phyloP scores from a whole-genome alignment of 2,797 vertebrate genomes.

The Gobionotothen gibberifrons region DNA sequence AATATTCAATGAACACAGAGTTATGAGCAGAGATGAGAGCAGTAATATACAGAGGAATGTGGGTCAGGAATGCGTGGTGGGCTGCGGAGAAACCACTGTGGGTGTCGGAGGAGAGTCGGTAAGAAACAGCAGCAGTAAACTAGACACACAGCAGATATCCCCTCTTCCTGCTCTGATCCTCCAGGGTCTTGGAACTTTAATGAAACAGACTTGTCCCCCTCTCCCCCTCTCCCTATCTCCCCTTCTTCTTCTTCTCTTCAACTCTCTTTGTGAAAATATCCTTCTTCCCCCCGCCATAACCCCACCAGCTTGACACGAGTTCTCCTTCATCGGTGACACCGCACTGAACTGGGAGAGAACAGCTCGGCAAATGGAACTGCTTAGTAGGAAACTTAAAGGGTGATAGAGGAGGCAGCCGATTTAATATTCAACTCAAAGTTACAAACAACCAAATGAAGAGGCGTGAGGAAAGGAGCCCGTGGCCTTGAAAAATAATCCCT shows the following conservation, averaged over 20 bases:
- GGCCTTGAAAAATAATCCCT: constrained; percentile 46
- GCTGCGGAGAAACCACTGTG: constrained; percentile 52
- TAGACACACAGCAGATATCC: constrained; percentile 31
- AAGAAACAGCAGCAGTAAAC: constrained; percentile 37
- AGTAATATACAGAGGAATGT: constrained; percentile 61
- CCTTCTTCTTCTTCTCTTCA: constrained; percentile 32
- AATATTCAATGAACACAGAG: constrained; percentile 52
- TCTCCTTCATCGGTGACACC: constrained; percentile 33
- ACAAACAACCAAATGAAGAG: constrained; percentile 33
- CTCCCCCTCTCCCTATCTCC: not conserved
- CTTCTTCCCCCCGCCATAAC: not conserved
- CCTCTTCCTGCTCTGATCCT: constrained; percentile 48
- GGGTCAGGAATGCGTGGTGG: constrained; percentile 64
- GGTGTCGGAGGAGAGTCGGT: constrained; percentile 50
- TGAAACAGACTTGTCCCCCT: constrained; percentile 36
- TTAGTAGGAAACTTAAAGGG: not conserved
- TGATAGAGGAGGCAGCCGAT: constrained; percentile 19
- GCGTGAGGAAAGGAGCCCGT: constrained; percentile 8
- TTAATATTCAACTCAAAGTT: constrained; percentile 52
- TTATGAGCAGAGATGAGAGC: constrained; percentile 40
- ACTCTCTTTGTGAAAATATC: constrained; percentile 13
- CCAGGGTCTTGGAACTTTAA: constrained; percentile 46
- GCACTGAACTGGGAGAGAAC: constrained; percentile 10
- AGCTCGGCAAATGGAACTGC: constrained; percentile 26
- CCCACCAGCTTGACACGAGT: not conserved